Percentiles rank a stretch among this genome's conserved stretches.
phyloP scores from a whole-genome alignment of 2,888 invertebrate genomes.

The Ypsolopha sequella region DNA sequence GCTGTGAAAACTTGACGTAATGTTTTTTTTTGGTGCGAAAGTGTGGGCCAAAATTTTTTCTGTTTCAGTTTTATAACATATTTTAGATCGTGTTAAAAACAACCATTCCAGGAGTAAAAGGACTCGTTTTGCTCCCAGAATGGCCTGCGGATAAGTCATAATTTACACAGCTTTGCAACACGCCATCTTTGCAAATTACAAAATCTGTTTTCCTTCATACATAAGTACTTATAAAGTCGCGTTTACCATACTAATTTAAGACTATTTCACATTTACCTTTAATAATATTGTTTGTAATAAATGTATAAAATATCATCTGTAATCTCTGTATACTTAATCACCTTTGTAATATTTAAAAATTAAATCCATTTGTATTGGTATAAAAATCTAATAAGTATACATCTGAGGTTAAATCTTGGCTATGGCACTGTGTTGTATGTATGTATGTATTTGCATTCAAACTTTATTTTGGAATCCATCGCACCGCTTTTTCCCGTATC shows the following conservation, averaged over 20 bases:
- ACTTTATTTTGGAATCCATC: slow-evolving; percentile 51
- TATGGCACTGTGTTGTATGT: slow-evolving; percentile 58
- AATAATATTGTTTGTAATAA: slow-evolving; percentile 70
- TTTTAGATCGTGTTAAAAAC: neutral
- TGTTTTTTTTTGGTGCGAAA: neutral
- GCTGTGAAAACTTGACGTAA: neutral
- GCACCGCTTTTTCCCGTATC: slow-evolving; percentile 22
- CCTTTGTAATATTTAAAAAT: slow-evolving; percentile 69
- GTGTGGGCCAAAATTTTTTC: neutral
- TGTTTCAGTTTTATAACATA: neutral
- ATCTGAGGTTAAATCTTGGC: slow-evolving; percentile 64
- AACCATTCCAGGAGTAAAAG: neutral
- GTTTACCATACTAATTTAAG: slow-evolving; percentile 53
- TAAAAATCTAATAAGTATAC: slow-evolving; percentile 70
- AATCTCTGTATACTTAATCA: slow-evolving; percentile 71
- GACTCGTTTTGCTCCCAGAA: no score
- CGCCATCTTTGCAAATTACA: no score
- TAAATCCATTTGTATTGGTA: slow-evolving; percentile 72
- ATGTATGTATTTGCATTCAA: slow-evolving; percentile 49
- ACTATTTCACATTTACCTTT: slow-evolving; percentile 64
- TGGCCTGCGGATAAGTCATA: no score
- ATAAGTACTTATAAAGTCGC: slow-evolving; percentile 39
- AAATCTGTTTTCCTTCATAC: neutral
- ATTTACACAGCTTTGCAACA: no score
- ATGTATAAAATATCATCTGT: slow-evolving; percentile 72